phyloP scores from a whole-genome alignment of 2,888 invertebrate genomes.

The Drosophila greeni region DNA sequence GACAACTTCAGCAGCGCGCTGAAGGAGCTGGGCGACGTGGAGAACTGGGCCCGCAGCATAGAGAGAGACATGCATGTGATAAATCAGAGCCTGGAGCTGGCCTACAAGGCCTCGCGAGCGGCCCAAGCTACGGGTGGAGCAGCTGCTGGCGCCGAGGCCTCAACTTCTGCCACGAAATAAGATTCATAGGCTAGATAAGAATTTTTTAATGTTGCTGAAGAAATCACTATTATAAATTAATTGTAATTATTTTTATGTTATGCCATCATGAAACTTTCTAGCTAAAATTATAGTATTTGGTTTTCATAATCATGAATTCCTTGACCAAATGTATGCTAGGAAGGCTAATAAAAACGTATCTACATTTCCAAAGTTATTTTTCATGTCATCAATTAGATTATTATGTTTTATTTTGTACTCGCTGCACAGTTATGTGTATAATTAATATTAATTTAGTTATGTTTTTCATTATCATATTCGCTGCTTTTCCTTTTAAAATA shows the following conservation, averaged over 20 bases:
- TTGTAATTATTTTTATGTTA: neutral
- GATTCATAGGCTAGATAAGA: conserved; percentile 4
- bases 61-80: conserved; percentile 97
- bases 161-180: conserved; percentile 18
- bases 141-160: conserved; percentile 1
- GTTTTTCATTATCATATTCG: conserved; percentile 33
- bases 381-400: neutral
- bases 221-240: no score
- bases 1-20: conserved; percentile 92
- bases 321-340: conserved; percentile 1
- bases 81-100: conserved; percentile 93
- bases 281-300: neutral
- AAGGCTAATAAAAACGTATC: neutral
- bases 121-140: conserved; percentile 48
- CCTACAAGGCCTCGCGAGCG: conserved; percentile 87
- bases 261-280: neutral
- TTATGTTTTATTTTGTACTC: conserved; percentile 25
- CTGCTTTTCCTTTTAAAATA: conserved; percentile 43
- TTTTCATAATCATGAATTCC: neutral
- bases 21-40: conserved; percentile 98
- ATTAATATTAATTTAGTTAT: conserved; percentile 35
- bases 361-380: neutral
- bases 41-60: conserved; percentile 98
- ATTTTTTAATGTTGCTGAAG: neutral
- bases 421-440: conserved; percentile 25